A percentile compares a stretch with the other conserved stretches of the same genome.
These are phyloP conservation scores for Itoplectis maculator DNA, from an alignment of 2,888 invertebrate genomes.

Conservation along the genomic window DNA sequence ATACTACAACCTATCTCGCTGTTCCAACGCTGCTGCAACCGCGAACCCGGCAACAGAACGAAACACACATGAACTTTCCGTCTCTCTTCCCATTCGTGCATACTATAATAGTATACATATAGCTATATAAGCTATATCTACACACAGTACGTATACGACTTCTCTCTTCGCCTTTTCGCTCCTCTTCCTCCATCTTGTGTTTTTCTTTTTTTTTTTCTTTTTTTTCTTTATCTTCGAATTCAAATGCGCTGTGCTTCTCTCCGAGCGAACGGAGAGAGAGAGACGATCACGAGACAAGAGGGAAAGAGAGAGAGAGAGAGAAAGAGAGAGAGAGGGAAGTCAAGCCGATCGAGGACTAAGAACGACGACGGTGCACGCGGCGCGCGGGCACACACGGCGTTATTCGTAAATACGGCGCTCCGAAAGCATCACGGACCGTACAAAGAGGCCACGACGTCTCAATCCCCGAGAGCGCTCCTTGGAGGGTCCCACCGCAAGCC, in stretches of 20 bases:
- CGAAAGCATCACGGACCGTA: constrained; percentile 82
- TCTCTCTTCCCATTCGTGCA: constrained; percentile 56
- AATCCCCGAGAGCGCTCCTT: constrained; percentile 80
- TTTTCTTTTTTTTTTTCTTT: constrained; percentile 19
- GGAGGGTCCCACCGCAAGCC: constrained; percentile 80
- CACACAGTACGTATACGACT: no score
- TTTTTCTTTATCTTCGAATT: constrained; percentile 78
- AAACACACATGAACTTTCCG: constrained; percentile 48
- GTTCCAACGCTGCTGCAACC: constrained; percentile 8
- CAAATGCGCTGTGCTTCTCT: constrained; percentile 78
- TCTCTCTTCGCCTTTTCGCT: constrained; percentile 40
- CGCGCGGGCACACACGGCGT: constrained; percentile 78
- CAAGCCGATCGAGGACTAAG: constrained; percentile 70
- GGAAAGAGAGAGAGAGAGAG: constrained; percentile 81
- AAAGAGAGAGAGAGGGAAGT: constrained; percentile 77
- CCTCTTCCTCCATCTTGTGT: constrained; percentile 27
- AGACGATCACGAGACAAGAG: constrained; percentile 76
- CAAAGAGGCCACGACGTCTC: constrained; percentile 84
- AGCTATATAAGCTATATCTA: no score
- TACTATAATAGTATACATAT: constrained; percentile 43
- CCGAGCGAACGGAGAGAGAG: constrained; percentile 36
- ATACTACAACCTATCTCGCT: constrained; percentile 48
- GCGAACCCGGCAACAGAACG: constrained; percentile 50
- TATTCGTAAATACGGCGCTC: constrained; percentile 84
- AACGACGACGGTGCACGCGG: constrained; percentile 54